Percentiles rank a stretch among this genome's conserved stretches.
Conservation (phyloP, 1,140 invertebrate species). For the Euwallacea similis region DNA sequence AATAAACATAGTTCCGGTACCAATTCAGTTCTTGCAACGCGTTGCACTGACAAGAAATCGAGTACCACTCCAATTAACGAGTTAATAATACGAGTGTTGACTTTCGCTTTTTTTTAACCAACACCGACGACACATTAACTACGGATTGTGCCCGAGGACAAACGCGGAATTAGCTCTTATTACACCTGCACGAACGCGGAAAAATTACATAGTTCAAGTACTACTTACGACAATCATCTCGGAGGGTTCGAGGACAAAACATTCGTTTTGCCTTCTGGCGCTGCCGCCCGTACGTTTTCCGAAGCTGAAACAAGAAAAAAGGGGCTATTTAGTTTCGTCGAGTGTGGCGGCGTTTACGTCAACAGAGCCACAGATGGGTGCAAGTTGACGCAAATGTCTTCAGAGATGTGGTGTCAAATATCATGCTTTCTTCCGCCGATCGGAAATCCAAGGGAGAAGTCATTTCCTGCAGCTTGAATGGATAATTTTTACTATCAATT, state of each 20-base stretch:
- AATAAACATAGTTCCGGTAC: slow-evolving; percentile 1
- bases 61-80: slow-evolving; percentile 19
- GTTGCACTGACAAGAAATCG: not conserved
- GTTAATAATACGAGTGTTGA: slow-evolving; percentile 12
- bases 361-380: not conserved
- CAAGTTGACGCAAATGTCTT: slow-evolving; percentile 16
- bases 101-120: slow-evolving; percentile 17
- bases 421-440: not conserved
- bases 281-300: slow-evolving; percentile 75
- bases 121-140: too few species aligned
- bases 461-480: too few species aligned
- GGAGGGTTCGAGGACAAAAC: slow-evolving; percentile 81
- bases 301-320: slow-evolving; percentile 68
- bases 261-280: slow-evolving; percentile 77
- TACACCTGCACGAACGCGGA: slow-evolving; percentile 1
- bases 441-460: not conserved
- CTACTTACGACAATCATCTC: slow-evolving; percentile 85
- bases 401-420: slow-evolving; percentile 15
- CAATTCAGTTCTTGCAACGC: not conserved
- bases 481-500: too few species aligned
- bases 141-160: not conserved
- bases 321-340: too few species aligned
- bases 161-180: not conserved
- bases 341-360: not conserved
- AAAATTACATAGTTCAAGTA: slow-evolving; percentile 23